Percentiles rank a stretch among this genome's conserved stretches.
Conservation (phyloP, 2,888 invertebrate genomes). For the Nipponacmea schrenckii region DNA sequence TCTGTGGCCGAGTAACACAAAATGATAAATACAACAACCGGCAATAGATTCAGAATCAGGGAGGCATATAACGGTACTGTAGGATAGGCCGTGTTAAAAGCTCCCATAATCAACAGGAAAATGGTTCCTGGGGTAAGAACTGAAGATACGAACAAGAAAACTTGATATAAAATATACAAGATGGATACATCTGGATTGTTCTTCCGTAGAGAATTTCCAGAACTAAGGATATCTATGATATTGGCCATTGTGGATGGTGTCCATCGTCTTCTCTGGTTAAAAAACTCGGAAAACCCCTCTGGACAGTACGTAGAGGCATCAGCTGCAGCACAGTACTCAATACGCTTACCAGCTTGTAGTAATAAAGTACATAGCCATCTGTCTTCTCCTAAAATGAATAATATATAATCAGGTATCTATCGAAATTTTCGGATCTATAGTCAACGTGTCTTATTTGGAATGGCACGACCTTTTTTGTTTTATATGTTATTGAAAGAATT, state of each 20-base stretch:
- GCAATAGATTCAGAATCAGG: constrained; percentile 70
- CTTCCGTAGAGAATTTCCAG: constrained; percentile 18
- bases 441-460: background rate
- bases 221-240: constrained; percentile 40
- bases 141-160: constrained; percentile 74
- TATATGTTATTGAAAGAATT: background rate
- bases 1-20: constrained; percentile 41
- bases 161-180: constrained; percentile 40
- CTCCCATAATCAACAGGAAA: constrained; percentile 76
- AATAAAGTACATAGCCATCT: constrained; percentile 96
- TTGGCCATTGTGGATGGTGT: constrained; percentile 52
- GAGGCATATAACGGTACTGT: constrained; percentile 70
- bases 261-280: constrained; percentile 50
- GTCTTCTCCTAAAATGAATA: constrained; percentile 79
- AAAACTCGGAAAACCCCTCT: constrained; percentile 84
- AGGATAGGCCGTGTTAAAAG: constrained; percentile 37
- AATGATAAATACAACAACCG: constrained; percentile 47
- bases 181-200: constrained; percentile 36
- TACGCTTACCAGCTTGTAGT: constrained; percentile 93
- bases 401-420: background rate
- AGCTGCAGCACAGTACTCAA: constrained; percentile 97
- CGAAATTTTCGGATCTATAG: background rate
- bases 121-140: constrained; percentile 88
- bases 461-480: background rate
- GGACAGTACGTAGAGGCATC: constrained; percentile 98